Base-by-base conservation (phyloP, 2,113 vertebrate genomes). In the Varanus salvator region DNA sequence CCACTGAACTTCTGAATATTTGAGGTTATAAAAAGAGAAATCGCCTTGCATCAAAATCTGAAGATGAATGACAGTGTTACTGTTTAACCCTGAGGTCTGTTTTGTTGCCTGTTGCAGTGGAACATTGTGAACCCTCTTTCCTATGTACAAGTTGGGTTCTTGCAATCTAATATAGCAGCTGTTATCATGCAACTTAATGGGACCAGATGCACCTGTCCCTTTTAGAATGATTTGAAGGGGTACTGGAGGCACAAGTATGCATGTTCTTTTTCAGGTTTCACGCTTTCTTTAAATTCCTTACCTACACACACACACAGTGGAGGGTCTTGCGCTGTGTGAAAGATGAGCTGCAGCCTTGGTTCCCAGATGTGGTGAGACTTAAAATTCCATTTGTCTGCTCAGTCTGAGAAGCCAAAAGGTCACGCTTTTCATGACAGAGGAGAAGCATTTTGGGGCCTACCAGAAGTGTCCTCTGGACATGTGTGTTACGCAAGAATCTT, bases 341-440 rank as follows among this genome's bases (percentile, higher is more conserved):
- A 54, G 7, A 48, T 83, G 4, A 76, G 52, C 52, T 38, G n/a
- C n/a, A 57, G 3, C 48, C 74, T 31, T 29, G 11, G 23, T 27
- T 52, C 88, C 72, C 44, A 78, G 14, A 15, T 85, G 74, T 25
- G 57, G 72, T 31, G 15, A 8, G 69, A 77, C 80, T 69, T 85
- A 71, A 78, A 89, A 77, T 85, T 85, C 74, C 74, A 89, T 85
- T 85, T 57, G n/a, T n/a, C 60, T 52, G 60, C 74, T 23, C 15
- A 4, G 74, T 48, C 54, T 2, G n/a, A 71, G 25, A 52, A 89
- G 88, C 74, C 48, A 69, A 85, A 29, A 89, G 82, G 74, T 85
- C 60, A 54, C 2, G 15, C 12, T 21, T 68, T 84, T 78, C 25
- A 66, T 69, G 69, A 69, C 38, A 54, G 38, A 74, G 31, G 2